Percentiles rank a stretch among this genome's conserved stretches.
Evolutionary conservation across 2,797 vertebrate species (phyloP).

Genomic region (Cossypha polioptera): DNA sequence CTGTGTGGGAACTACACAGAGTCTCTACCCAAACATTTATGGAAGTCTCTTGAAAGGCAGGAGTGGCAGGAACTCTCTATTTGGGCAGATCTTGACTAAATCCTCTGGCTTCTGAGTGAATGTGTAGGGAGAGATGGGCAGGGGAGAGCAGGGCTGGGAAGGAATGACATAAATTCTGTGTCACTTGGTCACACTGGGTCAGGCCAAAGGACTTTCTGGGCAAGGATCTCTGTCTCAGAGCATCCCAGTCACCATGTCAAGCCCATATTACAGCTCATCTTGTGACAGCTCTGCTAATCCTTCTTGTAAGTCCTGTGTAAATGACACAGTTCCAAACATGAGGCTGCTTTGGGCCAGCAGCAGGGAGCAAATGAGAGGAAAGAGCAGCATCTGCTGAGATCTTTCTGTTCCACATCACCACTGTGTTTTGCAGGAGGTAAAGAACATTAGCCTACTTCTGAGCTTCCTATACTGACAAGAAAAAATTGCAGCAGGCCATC

Average conservation of each 20-base stretch:
- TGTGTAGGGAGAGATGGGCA: neutral
- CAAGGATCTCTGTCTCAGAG: neutral
- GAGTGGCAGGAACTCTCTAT: neutral
- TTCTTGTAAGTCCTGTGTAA: neutral
- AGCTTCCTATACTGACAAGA: neutral
- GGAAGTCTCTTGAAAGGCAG: neutral
- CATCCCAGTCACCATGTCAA: neutral
- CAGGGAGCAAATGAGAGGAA: neutral
- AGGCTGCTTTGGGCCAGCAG: neutral
- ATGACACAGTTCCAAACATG: neutral
- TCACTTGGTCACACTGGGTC: neutral
- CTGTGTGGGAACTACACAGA: neutral
- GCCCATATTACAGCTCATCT: accelerated
- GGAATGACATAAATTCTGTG: neutral
- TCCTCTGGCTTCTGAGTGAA: neutral
- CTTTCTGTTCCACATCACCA: neutral
- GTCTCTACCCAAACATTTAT: neutral
- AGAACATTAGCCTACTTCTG: neutral
- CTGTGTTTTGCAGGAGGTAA: neutral
- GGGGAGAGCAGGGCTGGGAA: neutral
- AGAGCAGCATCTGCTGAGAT: neutral
- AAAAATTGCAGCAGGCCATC: neutral
- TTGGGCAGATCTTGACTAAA: neutral
- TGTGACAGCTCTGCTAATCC: neutral
- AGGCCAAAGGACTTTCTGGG: neutral